Conservation (phyloP, 1,140 invertebrate species). For the Drosophila tsacasi region DNA sequence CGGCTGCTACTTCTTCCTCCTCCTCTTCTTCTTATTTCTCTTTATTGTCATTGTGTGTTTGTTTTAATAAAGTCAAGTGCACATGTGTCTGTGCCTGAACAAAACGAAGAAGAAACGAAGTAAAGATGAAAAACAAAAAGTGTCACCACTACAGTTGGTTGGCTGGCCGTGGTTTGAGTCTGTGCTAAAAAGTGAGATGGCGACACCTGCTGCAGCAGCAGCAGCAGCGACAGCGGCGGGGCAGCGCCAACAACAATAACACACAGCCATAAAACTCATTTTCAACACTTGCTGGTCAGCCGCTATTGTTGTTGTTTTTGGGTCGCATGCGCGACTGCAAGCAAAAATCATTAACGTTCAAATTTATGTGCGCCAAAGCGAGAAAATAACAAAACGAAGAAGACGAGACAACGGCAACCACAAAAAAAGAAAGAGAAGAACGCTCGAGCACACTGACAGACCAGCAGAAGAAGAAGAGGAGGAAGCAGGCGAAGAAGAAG, state of each 20-base stretch:
- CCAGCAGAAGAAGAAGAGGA: not conserved
- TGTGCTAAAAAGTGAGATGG: slow-evolving; percentile 76
- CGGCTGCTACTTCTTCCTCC: not conserved
- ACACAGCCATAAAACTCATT: slow-evolving; percentile 38
- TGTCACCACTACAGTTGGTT: slow-evolving; percentile 65
- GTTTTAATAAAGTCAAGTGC: slow-evolving; percentile 60
- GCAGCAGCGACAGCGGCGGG: not conserved
- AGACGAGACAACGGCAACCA: not conserved
- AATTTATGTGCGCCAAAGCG: slow-evolving; percentile 83
- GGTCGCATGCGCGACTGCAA: slow-evolving; percentile 69
- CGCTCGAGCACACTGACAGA: not conserved
- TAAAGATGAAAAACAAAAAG: slow-evolving; percentile 35
- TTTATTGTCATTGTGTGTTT: slow-evolving; percentile 35
- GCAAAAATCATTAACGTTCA: slow-evolving; percentile 82
- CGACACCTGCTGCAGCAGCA: slow-evolving; percentile 69
- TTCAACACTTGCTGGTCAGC: slow-evolving; percentile 66
- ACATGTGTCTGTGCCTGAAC: not conserved
- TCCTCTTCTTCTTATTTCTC: slow-evolving; percentile 7
- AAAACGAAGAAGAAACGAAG: not conserved
- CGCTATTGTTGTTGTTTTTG: slow-evolving; percentile 19
- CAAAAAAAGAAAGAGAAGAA: slow-evolving; percentile 13
- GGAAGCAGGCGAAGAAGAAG: not conserved
- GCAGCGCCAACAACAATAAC: slow-evolving; percentile 29
- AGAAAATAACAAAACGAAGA: slow-evolving; percentile 77
- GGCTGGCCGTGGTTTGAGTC: slow-evolving; percentile 59